Evolutionary conservation across 2,888 invertebrate species (phyloP), one percentile per base, ranked within the genome.

Genomic region (Thysanoteuthis rhombus): DNA sequence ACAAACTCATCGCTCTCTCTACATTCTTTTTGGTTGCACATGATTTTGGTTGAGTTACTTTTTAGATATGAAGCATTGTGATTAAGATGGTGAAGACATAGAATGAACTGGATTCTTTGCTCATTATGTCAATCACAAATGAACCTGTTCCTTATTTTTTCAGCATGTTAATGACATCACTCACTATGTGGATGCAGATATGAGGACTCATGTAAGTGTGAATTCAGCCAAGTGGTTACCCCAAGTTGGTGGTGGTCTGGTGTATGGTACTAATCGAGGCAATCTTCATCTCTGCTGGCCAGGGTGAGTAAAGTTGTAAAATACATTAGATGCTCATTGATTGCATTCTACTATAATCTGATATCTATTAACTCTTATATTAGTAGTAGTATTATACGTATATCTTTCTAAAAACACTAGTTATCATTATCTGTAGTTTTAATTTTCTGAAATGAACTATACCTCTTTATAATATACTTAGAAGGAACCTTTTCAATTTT

Each of bases 211-310:
- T 96, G 98, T 98, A 94, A 98, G 98, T 96, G 97, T 98, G 92
- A 98, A 98, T 97, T 98, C 98, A 96, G 98, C 98, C 93, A 97
- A 98, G 93, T 99, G 98, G 98, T 98, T 98, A 93, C 98, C 98
- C 0, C 98, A 98, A 92, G 98, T 98, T 0, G 98, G 98, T 0
- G 98, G 98, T 96, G 98, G 98, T 3, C 97, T 98, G 94, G 98
- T 98, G 93, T 98, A 98, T 97, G 98, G 98, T 40, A 98, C 98
- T 95, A 98, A 98, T 97, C 98, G 98, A 38, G 99, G 98, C 93
- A 98, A 98, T 96, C 97, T 99, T 25, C 95, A 96, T 93, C 95
- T 96, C 94, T 96, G 96, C 94, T 95, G 95, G 93, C 96, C 96
- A 90, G 96, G 96, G 96, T 96, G 94, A 94, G 96, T 94, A 12